Percentiles rank a stretch among this genome's conserved stretches.
Evolutionary conservation across 2,113 vertebrate genomes (phyloP).

Genomic region (Aviceda subcristata): DNA sequence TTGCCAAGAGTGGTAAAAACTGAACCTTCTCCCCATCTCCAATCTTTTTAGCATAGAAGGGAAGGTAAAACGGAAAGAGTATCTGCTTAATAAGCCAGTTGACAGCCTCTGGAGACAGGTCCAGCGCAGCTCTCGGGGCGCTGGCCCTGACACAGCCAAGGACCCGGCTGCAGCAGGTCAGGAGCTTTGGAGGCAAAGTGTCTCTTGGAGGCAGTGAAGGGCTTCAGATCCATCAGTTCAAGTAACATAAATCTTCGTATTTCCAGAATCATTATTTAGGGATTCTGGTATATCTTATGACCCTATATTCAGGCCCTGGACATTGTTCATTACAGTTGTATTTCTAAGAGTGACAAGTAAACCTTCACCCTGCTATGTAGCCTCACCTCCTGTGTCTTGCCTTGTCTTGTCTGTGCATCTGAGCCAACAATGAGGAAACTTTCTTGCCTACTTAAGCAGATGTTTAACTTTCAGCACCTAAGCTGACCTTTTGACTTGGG

Average conservation of each 20-base stretch:
- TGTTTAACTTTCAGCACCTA: constrained; percentile 40
- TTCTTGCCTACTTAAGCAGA: constrained; percentile 2
- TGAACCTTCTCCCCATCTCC: background rate
- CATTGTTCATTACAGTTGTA: background rate
- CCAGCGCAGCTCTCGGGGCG: background rate
- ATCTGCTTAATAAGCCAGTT: background rate
- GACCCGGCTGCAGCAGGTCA: background rate
- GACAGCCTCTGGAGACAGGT: background rate
- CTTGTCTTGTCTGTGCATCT: background rate
- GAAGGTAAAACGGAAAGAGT: background rate
- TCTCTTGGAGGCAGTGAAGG: background rate
- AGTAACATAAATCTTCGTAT: background rate
- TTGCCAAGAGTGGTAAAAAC: background rate
- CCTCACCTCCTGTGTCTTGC: background rate
- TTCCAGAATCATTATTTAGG: background rate
- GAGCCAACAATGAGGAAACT: constrained; percentile 5
- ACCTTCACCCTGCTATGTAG: background rate
- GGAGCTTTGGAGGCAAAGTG: background rate
- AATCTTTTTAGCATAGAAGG: background rate
- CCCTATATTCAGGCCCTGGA: background rate
- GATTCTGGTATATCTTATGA: background rate
- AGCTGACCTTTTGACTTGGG: constrained; percentile 37
- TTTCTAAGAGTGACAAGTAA: background rate
- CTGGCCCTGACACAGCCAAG: background rate
- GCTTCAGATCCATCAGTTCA: background rate